Base-by-base conservation (phyloP, 2,888 invertebrate species). In the Merodon equestris region DNA sequence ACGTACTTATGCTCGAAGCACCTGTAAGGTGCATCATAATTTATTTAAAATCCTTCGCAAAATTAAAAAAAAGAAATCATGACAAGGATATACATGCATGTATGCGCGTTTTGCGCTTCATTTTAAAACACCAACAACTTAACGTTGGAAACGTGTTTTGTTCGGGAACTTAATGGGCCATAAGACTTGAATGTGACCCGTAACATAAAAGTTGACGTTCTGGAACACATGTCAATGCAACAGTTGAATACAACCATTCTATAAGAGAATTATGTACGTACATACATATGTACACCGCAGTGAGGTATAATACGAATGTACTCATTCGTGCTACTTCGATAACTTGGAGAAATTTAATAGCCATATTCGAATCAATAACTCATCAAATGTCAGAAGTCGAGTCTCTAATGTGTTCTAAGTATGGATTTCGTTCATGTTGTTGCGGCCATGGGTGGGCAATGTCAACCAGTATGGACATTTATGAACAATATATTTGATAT, bases 171-270 rank as follows among this genome's bases (percentile, higher is more conserved):
- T 53, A 67, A 67, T 57, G 57, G 19, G 5, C 34, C 53, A 47
- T n/a, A 63, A 27, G 36, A 45, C 51, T 63, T 48, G n/a, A 47
- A 48, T 42, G 18, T 19, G 63, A 61, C 53, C 47, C 40, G 38
- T 67, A 51, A 53, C 67, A 57, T 77, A 56, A 57, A 19, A 38
- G 42, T 27, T 60, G 56, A 12, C 45, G 57, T 67, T 73, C 61
- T 77, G 57, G 67, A 63, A 68, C 73, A 77, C 61, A 61, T 53
- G 42, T 15, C 45, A 42, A 42, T 64, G 73, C 77, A 77, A 77
- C 77, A 77, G 77, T 63, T 77, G 73, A 77, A 67, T 67, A 48
- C 45, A 7, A 27, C 3, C 48, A 48, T 44, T 71, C 58, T 57
- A 48, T 70, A 48, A n/a, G 40, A 57, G 48, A 57, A 70, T 53